A percentile compares a stretch with the other conserved stretches of the same genome.
These are phyloP conservation scores for Pseudopodoces humilis DNA, from an alignment of 2,113 vertebrate genomes.

Conservation along the genomic window DNA sequence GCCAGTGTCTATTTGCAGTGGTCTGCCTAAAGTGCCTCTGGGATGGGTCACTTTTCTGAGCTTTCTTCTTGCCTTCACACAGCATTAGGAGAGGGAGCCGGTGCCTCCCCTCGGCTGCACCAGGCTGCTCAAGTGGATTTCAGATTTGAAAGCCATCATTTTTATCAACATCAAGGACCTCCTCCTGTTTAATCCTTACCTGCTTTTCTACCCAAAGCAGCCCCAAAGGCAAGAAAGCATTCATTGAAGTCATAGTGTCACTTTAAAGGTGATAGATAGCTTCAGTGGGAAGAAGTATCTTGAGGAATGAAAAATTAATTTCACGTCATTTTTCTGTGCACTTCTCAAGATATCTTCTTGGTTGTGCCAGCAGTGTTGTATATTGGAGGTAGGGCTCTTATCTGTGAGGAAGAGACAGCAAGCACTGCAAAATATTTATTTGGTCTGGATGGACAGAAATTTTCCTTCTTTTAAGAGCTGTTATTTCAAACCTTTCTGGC, in stretches of 20 bases:
- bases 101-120: neutral
- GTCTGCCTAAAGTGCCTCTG: neutral
- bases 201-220: neutral
- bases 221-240: neutral
- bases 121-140: neutral
- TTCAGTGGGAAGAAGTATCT: neutral
- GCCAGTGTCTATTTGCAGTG: fast-evolving
- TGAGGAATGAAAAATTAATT: neutral
- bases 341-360: neutral
- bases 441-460: neutral
- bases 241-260: neutral
- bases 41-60: neutral
- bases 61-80: fast-evolving
- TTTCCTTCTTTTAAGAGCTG: neutral
- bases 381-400: neutral
- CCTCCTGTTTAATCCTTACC: neutral
- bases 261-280: neutral
- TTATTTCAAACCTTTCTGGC: neutral
- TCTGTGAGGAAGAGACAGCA: neutral
- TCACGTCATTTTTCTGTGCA: neutral
- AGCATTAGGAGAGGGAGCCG: neutral
- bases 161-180: neutral
- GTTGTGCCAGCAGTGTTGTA: neutral
- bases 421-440: neutral
- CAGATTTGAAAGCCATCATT: neutral